These are phyloP conservation scores for Euschistus heros DNA, from an alignment of 1,140 invertebrate species.

Conservation along the genomic window DNA sequence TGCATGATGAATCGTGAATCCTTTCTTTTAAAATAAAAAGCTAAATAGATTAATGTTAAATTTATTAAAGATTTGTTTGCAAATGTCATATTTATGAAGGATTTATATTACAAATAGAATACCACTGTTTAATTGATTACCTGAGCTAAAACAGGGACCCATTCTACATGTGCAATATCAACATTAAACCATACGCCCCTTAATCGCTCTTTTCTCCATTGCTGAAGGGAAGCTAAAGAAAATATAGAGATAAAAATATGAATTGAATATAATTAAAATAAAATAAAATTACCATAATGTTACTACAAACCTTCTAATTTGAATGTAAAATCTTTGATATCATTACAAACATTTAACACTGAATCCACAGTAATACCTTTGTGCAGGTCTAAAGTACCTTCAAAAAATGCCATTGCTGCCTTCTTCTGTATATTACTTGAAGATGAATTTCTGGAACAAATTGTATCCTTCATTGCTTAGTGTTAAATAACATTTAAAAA, in stretches of 20 bases:
- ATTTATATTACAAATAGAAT: not conserved
- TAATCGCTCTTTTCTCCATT: conserved; percentile 53
- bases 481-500: too few species aligned
- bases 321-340: conserved; percentile 38
- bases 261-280: not conserved
- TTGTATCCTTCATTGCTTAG: too few species aligned
- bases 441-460: too few species aligned
- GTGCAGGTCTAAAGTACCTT: conserved; percentile 51
- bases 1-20: conserved; percentile 81
- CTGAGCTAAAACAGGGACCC: conserved; percentile 65
- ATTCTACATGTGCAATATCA: conserved; percentile 50
- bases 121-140: conserved; percentile 35
- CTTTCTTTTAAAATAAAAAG: conserved; percentile 43
- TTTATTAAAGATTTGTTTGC: not conserved
- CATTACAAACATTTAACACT: conserved; percentile 41
- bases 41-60: not conserved
- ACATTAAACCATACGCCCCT: conserved; percentile 78
- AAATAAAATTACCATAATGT: not conserved
- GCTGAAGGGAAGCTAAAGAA: conserved; percentile 55
- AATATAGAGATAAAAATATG: not conserved
- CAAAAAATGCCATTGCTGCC: conserved; percentile 34
- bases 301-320: conserved; percentile 44
- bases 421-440: too few species aligned
- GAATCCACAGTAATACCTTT: conserved; percentile 59
- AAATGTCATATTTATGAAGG: not conserved